Evolutionary conservation across 2,113 vertebrate species (phyloP), one percentile per base, ranked within the genome.

Genomic region (Brevimyrus niger): DNA sequence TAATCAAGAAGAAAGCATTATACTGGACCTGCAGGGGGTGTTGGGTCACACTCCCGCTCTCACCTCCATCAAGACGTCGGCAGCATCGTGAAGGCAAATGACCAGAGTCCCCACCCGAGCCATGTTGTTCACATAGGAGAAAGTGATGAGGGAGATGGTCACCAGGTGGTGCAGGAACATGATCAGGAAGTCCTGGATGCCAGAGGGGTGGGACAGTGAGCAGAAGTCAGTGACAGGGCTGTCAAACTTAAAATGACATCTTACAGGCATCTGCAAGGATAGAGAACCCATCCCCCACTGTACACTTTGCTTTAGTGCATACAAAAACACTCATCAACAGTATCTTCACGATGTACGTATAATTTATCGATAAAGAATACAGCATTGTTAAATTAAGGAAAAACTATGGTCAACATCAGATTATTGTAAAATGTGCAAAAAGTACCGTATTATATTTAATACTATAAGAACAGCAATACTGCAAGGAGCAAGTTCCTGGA

Each of bases 71-170:
- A 99, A 92, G 92, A 97, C 92, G 86, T 99, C 98, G 0, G 97
- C 94, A 9, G 92, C 95, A 47, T 99, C 98, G 1, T 99, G 98
- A 91, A 99, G 96, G 93, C 97, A 98, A 89, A 99, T 95, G 92
- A 97, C 95, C 93, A 99, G 95, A 61, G 97, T 97, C 91, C 98
- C 98, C 89, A 97, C 96, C 91, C 98, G 96, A 85, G 95, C 96
- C 98, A 99, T 97, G 94, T 99, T 99, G 95, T 97, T 98, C 92
- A 98, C 95, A 7, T 99, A 99, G 48, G 98, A 99, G 94, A 98
- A 97, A 88, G 94, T 94, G 93, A 99, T 95, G 94, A 99, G 96
- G 85, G 93, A 96, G 94, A 99, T 94, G 85, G 96, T 65, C 91
- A 97, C 91, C 93, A 98, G 90, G 38, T 99, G 98, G 94, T 99